Base-by-base conservation (phyloP, 2,888 invertebrate species). In the Himalopsyche anomala region DNA sequence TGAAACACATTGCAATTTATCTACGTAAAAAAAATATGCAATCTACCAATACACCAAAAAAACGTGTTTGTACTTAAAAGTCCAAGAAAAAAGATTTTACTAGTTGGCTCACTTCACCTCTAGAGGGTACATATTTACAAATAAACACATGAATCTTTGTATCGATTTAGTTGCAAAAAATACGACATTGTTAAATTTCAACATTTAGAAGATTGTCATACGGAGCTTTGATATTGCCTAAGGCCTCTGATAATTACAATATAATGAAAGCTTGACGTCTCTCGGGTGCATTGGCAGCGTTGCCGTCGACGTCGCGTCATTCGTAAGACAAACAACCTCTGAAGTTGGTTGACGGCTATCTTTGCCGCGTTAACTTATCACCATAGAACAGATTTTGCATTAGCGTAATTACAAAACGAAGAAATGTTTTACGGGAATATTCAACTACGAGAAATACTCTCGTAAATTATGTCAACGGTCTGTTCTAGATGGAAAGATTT, bases 201-300 rank as follows among this genome's bases (percentile, higher is more conserved):
- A 11, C 62, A 62, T 19, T 17, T 9, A 19, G 9, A 62, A 19
- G 19, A 19, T 19, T 62, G 0, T 28, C 4, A 62, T 5, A 62
- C 0, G 6, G 19, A 19, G 62, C 19, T 62, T 62, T 62, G 62
- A 15, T 28, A 62, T 62, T 19, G n/a, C 62, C 6, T 19, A 19
- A 19, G 62, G 19, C 19, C 62, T 62, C 6, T 28, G 19, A 62
- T 28, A 62, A 62, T 62, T 19, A 62, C 62, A 62, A 62, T 62
- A 11, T 19, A 11, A 62, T 62, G 28, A 11, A 6, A 62, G 15
- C 51, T 51, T 15, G 19, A 19, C 62, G 62, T 62, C 62, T 62
- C 62, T 62, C 62, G 19, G 62, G 62, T 28, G 62, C 62, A 62
- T 62, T 62, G 62, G 62, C 28, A 62, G 62, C 62, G 19, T 62